Evolutionary conservation across 2,888 invertebrate species (phyloP), one percentile per base, ranked within the genome.

Genomic region (Erpobdella octoculata): DNA sequence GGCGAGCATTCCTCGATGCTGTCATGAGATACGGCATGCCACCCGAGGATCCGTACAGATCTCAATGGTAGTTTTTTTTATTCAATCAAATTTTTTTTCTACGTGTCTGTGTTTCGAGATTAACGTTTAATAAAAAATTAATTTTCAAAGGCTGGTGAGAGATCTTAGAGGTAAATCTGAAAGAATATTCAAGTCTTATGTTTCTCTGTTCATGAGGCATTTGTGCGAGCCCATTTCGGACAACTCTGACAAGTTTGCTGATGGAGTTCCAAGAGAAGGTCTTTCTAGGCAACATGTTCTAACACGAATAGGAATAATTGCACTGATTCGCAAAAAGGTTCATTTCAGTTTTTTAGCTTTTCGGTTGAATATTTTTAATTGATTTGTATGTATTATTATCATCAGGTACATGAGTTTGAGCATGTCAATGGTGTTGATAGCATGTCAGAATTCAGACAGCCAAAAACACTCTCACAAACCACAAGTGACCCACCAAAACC

Each of bases 291-390:
- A 96, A 80, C 95, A 96, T 82, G 94, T 97, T 41, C 86, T 97
- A 38, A 94, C 95, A 0, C 86, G 97, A 76, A 95, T 98, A 76
- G 97, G 97, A 12, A 93, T 97, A 0, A 95, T 97, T 94, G 93
- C 94, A 18, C 85, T 97, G 37, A 95, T 97, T 70, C 87, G 95
- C 70, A 96, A 95, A 85, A 97, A 97, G 85, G 87, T 87, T 35
- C 12, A 9, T 6, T 12, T 15, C 21, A 12, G 25, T 31, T 62
- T 35, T 62, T 8, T 28, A 5, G 31, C 18, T 8, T 28, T 62
- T 6, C 15, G 28, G 15, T 53, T n/a, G 21, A 53, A 38, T 65
- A 8, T 25, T 12, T 25, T n/a, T 66, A 21, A 66, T 66, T 31
- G 35, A 21, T 31, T 68, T 28, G 33, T 6, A 31, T 35, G 1